Conservation (phyloP, 2,797 vertebrate species). For the Oophaga sylvatica region DNA sequence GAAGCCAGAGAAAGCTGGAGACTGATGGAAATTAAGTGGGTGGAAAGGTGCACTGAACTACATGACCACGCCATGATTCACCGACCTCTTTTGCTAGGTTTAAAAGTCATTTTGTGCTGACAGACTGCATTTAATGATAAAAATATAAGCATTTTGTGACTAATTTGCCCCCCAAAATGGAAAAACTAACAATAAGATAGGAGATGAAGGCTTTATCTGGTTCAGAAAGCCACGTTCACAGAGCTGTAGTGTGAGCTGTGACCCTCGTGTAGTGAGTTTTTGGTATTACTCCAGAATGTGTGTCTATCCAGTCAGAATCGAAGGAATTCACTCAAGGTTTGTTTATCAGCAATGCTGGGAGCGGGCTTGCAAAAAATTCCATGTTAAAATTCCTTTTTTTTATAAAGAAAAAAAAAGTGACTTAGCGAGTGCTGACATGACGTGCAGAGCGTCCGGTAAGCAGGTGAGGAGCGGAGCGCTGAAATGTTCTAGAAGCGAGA, state of each 20-base stretch:
- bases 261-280: not conserved
- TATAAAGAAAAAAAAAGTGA: not conserved
- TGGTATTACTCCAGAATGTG: not conserved
- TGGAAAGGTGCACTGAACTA: too few species aligned
- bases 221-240: not conserved
- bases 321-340: conserved; percentile 11
- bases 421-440: conserved; percentile 17
- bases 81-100: too few species aligned
- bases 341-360: not conserved
- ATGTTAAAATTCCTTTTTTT: not conserved
- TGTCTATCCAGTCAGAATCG: conserved; percentile 12
- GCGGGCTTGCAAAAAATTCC: conserved; percentile 15
- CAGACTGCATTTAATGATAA: not conserved
- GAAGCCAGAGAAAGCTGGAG: too few species aligned
- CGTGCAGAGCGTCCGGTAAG: not conserved
- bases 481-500: not conserved
- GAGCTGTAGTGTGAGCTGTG: not conserved
- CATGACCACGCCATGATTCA: too few species aligned
- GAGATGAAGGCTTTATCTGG: not conserved
- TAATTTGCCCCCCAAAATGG: not conserved
- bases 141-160: not conserved
- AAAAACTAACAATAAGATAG: not conserved
- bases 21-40: too few species aligned
- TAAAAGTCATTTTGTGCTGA: too few species aligned
- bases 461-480: not conserved